phyloP scores from a whole-genome alignment of 2,888 invertebrate species.

The Caenorhabditis doughertyi region DNA sequence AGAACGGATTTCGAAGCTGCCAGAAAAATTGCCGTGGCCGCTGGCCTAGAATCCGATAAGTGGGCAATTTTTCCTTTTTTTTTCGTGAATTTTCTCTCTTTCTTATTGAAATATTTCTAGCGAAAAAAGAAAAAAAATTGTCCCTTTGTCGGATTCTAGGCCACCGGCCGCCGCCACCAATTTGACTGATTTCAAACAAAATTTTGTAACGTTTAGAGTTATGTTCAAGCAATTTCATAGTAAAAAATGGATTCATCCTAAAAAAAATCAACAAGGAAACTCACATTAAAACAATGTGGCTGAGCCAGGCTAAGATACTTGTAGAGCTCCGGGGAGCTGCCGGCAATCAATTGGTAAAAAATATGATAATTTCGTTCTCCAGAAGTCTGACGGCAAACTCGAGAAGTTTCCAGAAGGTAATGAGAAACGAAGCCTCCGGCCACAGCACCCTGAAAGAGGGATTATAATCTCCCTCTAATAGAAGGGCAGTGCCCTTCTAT shows the following conservation, averaged over 20 bases:
- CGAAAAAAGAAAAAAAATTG: conserved; percentile 59
- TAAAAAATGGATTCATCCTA: background rate
- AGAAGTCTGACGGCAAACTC: conserved; percentile 90
- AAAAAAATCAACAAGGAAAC: background rate
- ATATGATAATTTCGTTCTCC: conserved; percentile 98
- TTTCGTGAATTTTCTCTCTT: too few relatives aligned
- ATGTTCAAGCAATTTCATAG: too few relatives aligned
- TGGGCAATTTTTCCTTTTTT: too few relatives aligned
- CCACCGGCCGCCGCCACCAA: too few relatives aligned
- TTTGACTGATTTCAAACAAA: too few relatives aligned
- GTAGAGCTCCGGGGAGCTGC: conserved; percentile 90
- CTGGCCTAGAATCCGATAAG: too few relatives aligned
- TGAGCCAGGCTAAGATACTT: conserved; percentile 86
- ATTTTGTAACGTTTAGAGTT: too few relatives aligned
- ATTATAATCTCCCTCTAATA: too few relatives aligned
- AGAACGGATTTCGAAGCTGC: too few relatives aligned
- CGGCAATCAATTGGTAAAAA: conserved; percentile 96
- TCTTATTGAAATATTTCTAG: too few relatives aligned
- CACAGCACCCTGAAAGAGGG: conserved; percentile 87
- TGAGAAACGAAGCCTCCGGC: conserved; percentile 98
- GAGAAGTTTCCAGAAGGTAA: conserved; percentile 95
- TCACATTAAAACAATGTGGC: conserved; percentile 87
- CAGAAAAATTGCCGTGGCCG: too few relatives aligned
- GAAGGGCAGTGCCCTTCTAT: background rate
- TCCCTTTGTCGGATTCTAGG: too few relatives aligned